Percentiles rank a stretch among this genome's conserved stretches.
phyloP scores from a whole-genome alignment of 2,113 vertebrate genomes.

The Erythrocercus mccallii region DNA sequence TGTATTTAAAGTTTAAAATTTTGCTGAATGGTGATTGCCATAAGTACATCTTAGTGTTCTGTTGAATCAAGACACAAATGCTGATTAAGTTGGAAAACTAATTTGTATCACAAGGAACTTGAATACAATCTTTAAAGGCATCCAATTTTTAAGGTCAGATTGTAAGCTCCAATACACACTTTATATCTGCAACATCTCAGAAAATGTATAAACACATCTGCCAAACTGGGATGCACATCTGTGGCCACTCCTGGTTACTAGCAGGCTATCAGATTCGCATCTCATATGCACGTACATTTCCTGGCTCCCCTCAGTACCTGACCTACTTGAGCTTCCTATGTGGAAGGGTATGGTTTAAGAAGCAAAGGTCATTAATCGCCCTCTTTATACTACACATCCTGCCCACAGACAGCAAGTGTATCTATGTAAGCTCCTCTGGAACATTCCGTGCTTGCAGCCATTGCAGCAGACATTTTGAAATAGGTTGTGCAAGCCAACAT shows the following conservation, averaged over 20 bases:
- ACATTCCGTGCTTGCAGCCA: background rate
- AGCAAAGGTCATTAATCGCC: background rate
- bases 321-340: constrained; percentile 44
- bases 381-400: background rate
- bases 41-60: background rate
- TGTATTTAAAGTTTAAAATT: background rate
- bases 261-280: background rate
- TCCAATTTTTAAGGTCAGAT: constrained; percentile 19
- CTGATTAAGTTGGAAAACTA: background rate
- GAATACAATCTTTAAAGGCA: background rate
- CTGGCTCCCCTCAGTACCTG: background rate
- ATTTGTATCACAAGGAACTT: background rate
- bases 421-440: background rate
- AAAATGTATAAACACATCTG: background rate
- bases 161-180: background rate
- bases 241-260: background rate
- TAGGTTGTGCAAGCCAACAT: background rate
- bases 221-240: background rate
- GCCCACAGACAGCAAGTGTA: background rate
- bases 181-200: background rate
- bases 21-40: background rate
- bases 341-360: constrained; percentile 20
- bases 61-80: background rate
- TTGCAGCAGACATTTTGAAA: background rate
- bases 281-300: background rate